These are phyloP conservation scores for Eristalis arbustorum DNA, from an alignment of 2,888 invertebrate species.

Conservation along the genomic window DNA sequence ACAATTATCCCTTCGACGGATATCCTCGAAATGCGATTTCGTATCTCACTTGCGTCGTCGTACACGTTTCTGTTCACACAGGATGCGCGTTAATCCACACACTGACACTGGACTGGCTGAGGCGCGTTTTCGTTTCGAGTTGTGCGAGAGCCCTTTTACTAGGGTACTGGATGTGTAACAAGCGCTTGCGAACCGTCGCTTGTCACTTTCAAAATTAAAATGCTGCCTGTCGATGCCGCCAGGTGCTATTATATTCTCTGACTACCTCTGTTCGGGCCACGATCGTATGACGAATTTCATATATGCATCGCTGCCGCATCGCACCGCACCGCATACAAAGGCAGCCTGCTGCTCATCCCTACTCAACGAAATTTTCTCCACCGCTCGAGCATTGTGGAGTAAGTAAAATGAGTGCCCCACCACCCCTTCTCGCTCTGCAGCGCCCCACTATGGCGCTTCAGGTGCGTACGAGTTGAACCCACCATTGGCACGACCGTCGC, in stretches of 20 bases:
- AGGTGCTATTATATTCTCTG: slow-evolving; percentile 77
- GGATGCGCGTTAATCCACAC: slow-evolving; percentile 31
- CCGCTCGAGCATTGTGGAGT: slow-evolving; percentile 17
- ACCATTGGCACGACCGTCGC: slow-evolving; percentile 35
- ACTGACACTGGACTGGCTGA: not conserved
- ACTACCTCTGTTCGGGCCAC: slow-evolving; percentile 2
- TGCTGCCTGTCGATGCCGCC: slow-evolving; percentile 78
- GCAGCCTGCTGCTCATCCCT: slow-evolving; percentile 59
- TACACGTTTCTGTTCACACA: slow-evolving; percentile 15
- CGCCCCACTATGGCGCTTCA: slow-evolving; percentile 41
- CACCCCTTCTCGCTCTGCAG: not conserved
- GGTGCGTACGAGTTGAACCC: slow-evolving; percentile 50
- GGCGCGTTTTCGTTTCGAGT: slow-evolving; percentile 13
- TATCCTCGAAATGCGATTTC: not conserved
- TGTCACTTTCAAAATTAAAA: slow-evolving; percentile 79
- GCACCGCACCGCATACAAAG: slow-evolving; percentile 51
- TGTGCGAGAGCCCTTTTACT: not conserved
- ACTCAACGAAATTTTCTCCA: slow-evolving; percentile 58
- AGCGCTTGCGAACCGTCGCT: slow-evolving; percentile 76
- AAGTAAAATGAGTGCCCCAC: not conserved
- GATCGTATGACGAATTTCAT: slow-evolving; percentile 67
- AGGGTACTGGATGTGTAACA: slow-evolving; percentile 51
- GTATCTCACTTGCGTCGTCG: not conserved
- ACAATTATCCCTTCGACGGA: slow-evolving; percentile 31
- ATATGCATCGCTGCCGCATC: slow-evolving; percentile 64